phyloP scores from a whole-genome alignment of 2,113 vertebrate species.

The Salminus brasiliensis region DNA sequence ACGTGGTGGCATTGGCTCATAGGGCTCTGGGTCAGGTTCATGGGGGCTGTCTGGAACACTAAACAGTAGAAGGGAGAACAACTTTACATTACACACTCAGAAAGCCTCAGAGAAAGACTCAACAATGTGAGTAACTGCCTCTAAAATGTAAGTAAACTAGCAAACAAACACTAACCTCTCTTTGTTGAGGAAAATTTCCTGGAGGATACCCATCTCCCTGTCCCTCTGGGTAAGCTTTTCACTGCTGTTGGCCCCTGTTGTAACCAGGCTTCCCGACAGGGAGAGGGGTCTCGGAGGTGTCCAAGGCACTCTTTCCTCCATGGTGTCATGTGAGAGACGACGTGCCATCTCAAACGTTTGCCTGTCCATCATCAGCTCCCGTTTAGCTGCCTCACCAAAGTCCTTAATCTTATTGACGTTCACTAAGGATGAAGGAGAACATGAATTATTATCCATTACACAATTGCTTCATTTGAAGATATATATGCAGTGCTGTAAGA shows the following conservation, averaged over 20 bases:
- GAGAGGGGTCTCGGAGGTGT: constrained; percentile 79
- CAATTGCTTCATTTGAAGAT: background rate
- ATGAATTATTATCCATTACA: background rate
- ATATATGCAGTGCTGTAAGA: background rate
- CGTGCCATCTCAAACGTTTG: constrained; percentile 92
- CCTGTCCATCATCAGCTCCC: constrained; percentile 92
- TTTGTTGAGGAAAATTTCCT: constrained; percentile 95
- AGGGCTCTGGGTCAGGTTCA: constrained; percentile 89
- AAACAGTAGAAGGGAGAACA: background rate
- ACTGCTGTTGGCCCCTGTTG: constrained; percentile 82
- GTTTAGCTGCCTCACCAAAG: constrained; percentile 92
- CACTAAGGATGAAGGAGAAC: constrained; percentile 68
- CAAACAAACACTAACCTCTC: constrained; percentile 80
- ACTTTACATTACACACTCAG: background rate
- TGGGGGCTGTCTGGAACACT: constrained; percentile 83
- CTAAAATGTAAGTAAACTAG: background rate
- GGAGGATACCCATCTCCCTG: constrained; percentile 91
- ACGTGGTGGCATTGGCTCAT: constrained; percentile 87
- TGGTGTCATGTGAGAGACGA: constrained; percentile 88
- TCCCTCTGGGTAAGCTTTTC: constrained; percentile 89
- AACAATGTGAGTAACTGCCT: background rate
- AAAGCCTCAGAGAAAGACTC: background rate
- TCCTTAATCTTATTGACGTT: constrained; percentile 98
- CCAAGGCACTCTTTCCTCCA: constrained; percentile 94
- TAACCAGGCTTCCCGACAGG: constrained; percentile 78